Evolutionary conservation across 2,797 vertebrate genomes (phyloP).

Genomic region (Coccyzus lansbergi): DNA sequence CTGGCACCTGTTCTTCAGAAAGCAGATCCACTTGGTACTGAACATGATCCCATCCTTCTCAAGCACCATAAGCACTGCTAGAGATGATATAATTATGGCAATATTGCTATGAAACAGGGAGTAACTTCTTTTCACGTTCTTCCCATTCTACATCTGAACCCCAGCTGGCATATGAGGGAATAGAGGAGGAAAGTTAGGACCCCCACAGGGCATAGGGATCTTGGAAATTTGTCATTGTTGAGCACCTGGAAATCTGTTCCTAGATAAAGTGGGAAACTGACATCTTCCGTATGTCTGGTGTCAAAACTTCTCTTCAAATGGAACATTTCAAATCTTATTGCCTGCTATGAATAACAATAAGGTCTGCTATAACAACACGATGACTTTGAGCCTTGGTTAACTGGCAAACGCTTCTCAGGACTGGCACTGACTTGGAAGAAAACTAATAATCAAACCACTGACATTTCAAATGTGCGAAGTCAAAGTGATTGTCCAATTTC

Average conservation of each 20-base stretch:
- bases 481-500: constrained; percentile 32
- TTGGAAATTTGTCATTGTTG: neutral
- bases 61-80: neutral
- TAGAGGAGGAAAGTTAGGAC: neutral
- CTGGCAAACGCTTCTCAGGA: neutral
- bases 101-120: neutral
- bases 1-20: neutral
- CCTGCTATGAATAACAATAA: neutral
- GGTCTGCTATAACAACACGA: neutral
- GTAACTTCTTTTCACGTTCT: neutral
- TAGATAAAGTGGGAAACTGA: neutral
- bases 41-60: neutral
- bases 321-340: neutral
- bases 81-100: neutral
- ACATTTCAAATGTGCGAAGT: constrained; percentile 51
- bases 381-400: neutral
- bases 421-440: constrained; percentile 26
- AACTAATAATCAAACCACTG: constrained; percentile 53
- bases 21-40: neutral
- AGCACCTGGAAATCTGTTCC: neutral
- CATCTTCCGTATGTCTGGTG: neutral
- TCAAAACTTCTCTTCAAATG: neutral
- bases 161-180: neutral
- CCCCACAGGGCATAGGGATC: neutral
- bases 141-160: neutral